Percentiles rank a stretch among this genome's conserved stretches.
Conservation (phyloP, 1,140 invertebrate genomes). For the Lepidurus arcticus region DNA sequence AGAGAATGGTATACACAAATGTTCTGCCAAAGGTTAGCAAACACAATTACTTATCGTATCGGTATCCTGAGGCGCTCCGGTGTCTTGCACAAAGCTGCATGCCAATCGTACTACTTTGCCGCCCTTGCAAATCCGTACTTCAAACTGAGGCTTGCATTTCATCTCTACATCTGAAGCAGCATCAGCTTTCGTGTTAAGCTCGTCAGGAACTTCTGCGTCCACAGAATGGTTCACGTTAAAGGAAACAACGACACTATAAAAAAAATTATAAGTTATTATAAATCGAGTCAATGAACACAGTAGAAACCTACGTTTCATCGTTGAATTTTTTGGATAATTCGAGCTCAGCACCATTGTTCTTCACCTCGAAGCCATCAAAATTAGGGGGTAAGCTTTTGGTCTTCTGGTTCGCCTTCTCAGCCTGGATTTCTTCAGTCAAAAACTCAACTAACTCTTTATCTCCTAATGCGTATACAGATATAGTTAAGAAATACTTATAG, state of each 20-base stretch:
- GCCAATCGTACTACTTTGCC: slow-evolving; percentile 69
- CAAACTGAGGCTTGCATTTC: slow-evolving; percentile 79
- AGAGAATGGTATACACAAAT: background rate
- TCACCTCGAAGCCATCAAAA: slow-evolving; percentile 70
- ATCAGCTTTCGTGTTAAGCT: slow-evolving; percentile 52
- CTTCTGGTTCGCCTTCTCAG: slow-evolving; percentile 75
- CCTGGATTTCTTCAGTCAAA: slow-evolving; percentile 77
- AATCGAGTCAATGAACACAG: background rate
- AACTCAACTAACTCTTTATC: slow-evolving; percentile 81
- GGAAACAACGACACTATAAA: slow-evolving; percentile 61
- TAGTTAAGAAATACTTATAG: slow-evolving; percentile 23
- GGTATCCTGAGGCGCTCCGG: slow-evolving; percentile 33
- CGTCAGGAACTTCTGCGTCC: slow-evolving; percentile 61
- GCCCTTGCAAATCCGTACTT: slow-evolving; percentile 70
- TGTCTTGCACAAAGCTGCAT: slow-evolving; percentile 66
- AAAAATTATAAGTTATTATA: slow-evolving; percentile 27
- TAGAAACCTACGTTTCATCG: slow-evolving; percentile 63
- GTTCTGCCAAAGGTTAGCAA: background rate
- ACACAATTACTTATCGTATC: slow-evolving; percentile 17
- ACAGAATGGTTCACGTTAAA: slow-evolving; percentile 89
- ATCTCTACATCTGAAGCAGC: slow-evolving; percentile 62
- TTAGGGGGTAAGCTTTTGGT: slow-evolving; percentile 64
- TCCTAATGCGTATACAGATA: slow-evolving; percentile 50
- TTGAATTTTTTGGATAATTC: slow-evolving; percentile 63
- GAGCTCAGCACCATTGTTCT: slow-evolving; percentile 68